A percentile compares a stretch with the other conserved stretches of the same genome.
Conservation (phyloP, 1,140 invertebrate species). For the Danaus melanippus region DNA sequence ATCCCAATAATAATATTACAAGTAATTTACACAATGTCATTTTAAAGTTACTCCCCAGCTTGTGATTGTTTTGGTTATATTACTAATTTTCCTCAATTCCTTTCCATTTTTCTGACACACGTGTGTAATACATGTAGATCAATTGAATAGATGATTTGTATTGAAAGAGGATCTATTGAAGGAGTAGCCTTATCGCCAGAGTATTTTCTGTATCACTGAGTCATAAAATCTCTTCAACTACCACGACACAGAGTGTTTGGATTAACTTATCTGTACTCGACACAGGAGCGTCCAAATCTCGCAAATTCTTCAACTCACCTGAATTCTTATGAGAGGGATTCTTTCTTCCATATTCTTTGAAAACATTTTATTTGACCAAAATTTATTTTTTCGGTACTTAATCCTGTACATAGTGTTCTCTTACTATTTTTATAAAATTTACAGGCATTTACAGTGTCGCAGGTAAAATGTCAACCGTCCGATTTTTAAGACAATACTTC, state of each 20-base stretch:
- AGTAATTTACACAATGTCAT: not conserved
- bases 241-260: not conserved
- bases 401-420: slow-evolving; percentile 1
- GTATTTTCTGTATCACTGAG: too few relatives aligned
- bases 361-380: slow-evolving; percentile 10
- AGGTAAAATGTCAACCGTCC: not conserved
- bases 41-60: not conserved
- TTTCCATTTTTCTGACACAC: not conserved
- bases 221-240: too few relatives aligned
- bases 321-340: slow-evolving; percentile 51
- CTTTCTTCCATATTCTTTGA: slow-evolving; percentile 41
- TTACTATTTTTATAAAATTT: slow-evolving; percentile 10
- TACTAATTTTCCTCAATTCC: not conserved
- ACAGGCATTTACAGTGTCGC: slow-evolving; percentile 18
- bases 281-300: too few relatives aligned
- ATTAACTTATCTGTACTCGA: not conserved
- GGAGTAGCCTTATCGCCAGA: not conserved
- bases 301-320: slow-evolving; percentile 29
- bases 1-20: too few relatives aligned
- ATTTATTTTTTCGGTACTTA: not conserved
- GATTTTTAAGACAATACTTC: not conserved
- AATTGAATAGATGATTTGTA: not conserved
- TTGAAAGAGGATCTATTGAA: not conserved
- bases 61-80: not conserved
- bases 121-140: too few relatives aligned